Percentiles rank a stretch among this genome's conserved stretches.
phyloP scores from a whole-genome alignment of 2,888 invertebrate genomes.

The Drosophila formosana region DNA sequence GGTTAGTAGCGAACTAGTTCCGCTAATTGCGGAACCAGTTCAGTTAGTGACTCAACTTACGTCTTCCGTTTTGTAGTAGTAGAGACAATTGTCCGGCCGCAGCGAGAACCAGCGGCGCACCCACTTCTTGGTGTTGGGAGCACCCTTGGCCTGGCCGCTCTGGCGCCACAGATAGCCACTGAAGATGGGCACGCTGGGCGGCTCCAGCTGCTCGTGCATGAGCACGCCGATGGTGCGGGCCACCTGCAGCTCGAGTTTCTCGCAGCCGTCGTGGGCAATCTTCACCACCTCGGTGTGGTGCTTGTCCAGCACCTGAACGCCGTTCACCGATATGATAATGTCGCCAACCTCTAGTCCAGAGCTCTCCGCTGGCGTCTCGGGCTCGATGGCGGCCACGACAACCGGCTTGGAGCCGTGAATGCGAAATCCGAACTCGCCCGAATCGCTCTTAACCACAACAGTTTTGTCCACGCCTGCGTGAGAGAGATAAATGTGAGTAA shows the following conservation, averaged over 20 bases:
- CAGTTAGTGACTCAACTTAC: constrained; percentile 86
- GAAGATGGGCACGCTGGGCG: constrained; percentile 88
- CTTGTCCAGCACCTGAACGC: constrained; percentile 94
- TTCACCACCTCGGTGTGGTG: constrained; percentile 97
- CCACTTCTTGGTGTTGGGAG: constrained; percentile 89
- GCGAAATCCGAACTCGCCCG: constrained; percentile 97
- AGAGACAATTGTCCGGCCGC: constrained; percentile 96
- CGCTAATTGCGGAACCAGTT: not conserved
- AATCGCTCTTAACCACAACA: constrained; percentile 92
- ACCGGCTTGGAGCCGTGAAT: constrained; percentile 98
- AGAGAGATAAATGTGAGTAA: constrained; percentile 1
- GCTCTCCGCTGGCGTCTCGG: constrained; percentile 96
- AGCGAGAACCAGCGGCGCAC: constrained; percentile 96
- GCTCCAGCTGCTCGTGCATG: constrained; percentile 88
- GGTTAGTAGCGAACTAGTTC: not conserved
- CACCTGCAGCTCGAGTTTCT: constrained; percentile 94
- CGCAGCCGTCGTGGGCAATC: constrained; percentile 95
- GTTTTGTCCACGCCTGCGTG: constrained; percentile 93
- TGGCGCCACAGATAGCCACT: constrained; percentile 92
- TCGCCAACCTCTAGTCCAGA: constrained; percentile 97
- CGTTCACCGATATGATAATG: constrained; percentile 96
- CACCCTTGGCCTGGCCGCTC: constrained; percentile 87
- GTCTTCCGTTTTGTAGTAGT: constrained; percentile 96
- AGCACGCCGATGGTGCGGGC: constrained; percentile 94
- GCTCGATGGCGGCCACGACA: constrained; percentile 97